Evolutionary conservation across 2,797 vertebrate genomes (phyloP).

Genomic region (Tauraco hartlaubi): DNA sequence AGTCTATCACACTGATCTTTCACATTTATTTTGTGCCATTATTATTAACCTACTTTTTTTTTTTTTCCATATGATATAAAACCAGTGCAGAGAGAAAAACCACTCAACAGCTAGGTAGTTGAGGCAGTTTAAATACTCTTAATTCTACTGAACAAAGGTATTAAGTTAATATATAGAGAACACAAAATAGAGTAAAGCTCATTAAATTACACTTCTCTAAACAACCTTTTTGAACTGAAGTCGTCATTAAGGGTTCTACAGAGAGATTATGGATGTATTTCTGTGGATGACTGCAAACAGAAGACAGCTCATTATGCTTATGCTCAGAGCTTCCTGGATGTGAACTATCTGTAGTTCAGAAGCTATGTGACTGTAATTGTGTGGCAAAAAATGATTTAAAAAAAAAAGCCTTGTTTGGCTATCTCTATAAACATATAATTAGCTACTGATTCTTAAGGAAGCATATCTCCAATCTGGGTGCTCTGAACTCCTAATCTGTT

Average conservation of each 20-base stretch:
- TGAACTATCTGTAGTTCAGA: not conserved
- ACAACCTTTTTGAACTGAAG: not conserved
- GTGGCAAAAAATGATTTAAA: not conserved
- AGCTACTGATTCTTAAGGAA: not conserved
- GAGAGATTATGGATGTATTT: not conserved
- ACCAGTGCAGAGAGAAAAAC: not conserved
- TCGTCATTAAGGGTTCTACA: not conserved
- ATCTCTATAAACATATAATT: not conserved
- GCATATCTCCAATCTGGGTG: not conserved
- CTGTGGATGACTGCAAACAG: not conserved
- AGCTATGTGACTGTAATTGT: not conserved
- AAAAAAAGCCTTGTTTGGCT: not conserved
- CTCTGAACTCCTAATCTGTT: not conserved
- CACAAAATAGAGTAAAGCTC: not conserved
- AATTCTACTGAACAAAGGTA: not conserved
- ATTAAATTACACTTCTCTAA: not conserved
- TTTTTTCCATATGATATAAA: not conserved
- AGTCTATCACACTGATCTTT: not conserved
- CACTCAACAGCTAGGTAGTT: fast-evolving
- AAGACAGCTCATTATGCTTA: not conserved
- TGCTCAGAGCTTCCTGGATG: not conserved
- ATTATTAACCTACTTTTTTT: not conserved
- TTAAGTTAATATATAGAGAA: not conserved
- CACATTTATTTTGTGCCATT: not conserved
- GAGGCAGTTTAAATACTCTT: not conserved